These are phyloP conservation scores for Champsocephalus gunnari DNA, from an alignment of 2,797 vertebrate species.

Conservation along the genomic window DNA sequence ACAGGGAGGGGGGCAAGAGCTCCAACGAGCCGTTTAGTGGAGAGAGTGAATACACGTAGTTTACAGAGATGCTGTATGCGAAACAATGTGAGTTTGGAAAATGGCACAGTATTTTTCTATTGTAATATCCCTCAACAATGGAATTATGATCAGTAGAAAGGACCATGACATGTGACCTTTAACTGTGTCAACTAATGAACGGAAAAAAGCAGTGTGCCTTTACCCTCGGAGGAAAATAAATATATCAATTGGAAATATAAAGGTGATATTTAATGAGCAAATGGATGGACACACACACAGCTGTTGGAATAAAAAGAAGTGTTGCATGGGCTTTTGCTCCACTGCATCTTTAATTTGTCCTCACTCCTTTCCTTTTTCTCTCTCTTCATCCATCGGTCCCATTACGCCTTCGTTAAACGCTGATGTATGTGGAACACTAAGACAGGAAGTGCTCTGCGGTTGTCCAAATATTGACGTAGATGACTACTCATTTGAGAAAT, in stretches of 20 bases:
- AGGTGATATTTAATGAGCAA: neutral
- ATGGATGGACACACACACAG: neutral
- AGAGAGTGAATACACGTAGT: too few relatives aligned
- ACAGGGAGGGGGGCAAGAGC: too few relatives aligned
- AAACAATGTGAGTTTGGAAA: too few relatives aligned
- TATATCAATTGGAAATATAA: neutral
- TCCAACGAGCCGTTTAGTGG: too few relatives aligned
- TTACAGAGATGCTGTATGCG: too few relatives aligned
- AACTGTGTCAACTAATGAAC: too few relatives aligned
- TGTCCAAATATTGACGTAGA: slow-evolving; percentile 48
- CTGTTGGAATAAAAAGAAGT: neutral
- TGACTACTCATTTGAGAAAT: slow-evolving; percentile 63
- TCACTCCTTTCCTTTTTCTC: slow-evolving; percentile 27
- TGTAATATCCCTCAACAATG: too few relatives aligned
- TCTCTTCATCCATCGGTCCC: slow-evolving; percentile 33
- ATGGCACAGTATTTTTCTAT: too few relatives aligned
- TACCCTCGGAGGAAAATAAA: neutral
- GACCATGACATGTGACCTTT: too few relatives aligned
- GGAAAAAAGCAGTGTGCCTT: too few relatives aligned
- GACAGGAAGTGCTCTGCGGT: slow-evolving; percentile 44
- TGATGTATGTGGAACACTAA: slow-evolving; percentile 58
- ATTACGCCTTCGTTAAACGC: slow-evolving; percentile 50
- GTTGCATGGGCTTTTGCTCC: neutral
- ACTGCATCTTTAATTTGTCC: slow-evolving; percentile 7
- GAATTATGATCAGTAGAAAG: too few relatives aligned